A percentile compares a stretch with the other conserved stretches of the same genome.
phyloP scores from a whole-genome alignment of 2,113 vertebrate genomes.

The Labeo catla region DNA sequence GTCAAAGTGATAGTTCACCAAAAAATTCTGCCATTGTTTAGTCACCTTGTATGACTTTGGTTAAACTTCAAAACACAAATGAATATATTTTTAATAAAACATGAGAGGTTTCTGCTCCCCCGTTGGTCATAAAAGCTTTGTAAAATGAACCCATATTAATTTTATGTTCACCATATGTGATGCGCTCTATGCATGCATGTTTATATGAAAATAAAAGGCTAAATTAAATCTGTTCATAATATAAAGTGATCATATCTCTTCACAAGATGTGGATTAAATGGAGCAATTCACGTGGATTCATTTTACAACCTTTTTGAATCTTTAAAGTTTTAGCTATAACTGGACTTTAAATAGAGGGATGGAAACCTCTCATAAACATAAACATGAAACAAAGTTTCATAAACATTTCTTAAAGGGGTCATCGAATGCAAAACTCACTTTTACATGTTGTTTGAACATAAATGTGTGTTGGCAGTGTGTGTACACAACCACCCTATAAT shows the following conservation, averaged over 20 bases:
- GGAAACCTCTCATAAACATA: not conserved
- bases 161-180: not conserved
- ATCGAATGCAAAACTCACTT: too few relatives aligned
- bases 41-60: not conserved
- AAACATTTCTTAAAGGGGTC: too few relatives aligned
- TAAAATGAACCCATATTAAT: not conserved
- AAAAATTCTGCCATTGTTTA: not conserved
- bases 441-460: too few relatives aligned
- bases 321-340: not conserved
- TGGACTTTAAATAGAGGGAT: not conserved
- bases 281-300: not conserved
- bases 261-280: not conserved
- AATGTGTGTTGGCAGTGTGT: too few relatives aligned
- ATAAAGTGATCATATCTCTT: not conserved
- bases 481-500: too few relatives aligned
- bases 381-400: too few relatives aligned
- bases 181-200: not conserved
- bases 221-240: not conserved
- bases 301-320: not conserved
- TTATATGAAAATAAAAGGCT: too few relatives aligned
- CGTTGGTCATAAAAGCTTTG: not conserved
- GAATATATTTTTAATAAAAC: not conserved
- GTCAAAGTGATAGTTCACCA: not conserved
- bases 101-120: not conserved
- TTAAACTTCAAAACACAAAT: not conserved